These are phyloP conservation scores for Bilobella aurantiaca DNA, from an alignment of 1,140 invertebrate species.

Conservation along the genomic window DNA sequence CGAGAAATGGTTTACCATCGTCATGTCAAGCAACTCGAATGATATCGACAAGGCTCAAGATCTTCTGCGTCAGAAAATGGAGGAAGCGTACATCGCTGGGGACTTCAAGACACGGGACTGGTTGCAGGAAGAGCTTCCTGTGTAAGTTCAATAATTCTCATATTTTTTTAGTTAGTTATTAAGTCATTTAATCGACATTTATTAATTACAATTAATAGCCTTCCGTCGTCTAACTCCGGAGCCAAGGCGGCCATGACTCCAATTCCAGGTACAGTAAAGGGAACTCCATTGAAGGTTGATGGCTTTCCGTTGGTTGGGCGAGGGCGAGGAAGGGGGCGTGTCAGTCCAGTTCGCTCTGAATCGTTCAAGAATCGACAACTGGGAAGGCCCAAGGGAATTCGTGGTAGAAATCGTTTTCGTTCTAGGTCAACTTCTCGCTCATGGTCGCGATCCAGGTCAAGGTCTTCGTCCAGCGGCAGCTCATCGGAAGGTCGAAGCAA, in stretches of 20 bases:
- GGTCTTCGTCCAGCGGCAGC: constrained; percentile 24
- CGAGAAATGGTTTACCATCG: not conserved
- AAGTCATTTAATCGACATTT: not conserved
- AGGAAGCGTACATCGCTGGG: not conserved
- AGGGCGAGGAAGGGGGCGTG: constrained; percentile 24
- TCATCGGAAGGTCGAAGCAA: constrained; percentile 6
- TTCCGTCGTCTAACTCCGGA: not conserved
- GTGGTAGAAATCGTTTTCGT: constrained; percentile 35
- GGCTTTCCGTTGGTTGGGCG: constrained; percentile 38
- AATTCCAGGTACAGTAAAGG: constrained; percentile 28
- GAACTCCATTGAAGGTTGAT: constrained; percentile 26
- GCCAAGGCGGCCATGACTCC: constrained; percentile 22
- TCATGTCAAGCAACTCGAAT: not conserved
- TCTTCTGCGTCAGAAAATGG: not conserved
- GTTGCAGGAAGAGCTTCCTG: not conserved
- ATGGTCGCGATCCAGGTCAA: constrained; percentile 44
- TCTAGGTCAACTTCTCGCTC: constrained; percentile 41
- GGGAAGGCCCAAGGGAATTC: constrained; percentile 7
- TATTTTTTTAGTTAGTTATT: not conserved
- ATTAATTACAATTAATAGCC: not conserved
- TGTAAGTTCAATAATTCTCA: constrained; percentile 2
- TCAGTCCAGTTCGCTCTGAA: not conserved
- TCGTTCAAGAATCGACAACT: not conserved
- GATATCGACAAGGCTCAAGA: not conserved
- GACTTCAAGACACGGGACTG: constrained; percentile 4